Base-by-base conservation (phyloP, 2,888 invertebrate genomes). In the Lasioglossum malachurum region DNA sequence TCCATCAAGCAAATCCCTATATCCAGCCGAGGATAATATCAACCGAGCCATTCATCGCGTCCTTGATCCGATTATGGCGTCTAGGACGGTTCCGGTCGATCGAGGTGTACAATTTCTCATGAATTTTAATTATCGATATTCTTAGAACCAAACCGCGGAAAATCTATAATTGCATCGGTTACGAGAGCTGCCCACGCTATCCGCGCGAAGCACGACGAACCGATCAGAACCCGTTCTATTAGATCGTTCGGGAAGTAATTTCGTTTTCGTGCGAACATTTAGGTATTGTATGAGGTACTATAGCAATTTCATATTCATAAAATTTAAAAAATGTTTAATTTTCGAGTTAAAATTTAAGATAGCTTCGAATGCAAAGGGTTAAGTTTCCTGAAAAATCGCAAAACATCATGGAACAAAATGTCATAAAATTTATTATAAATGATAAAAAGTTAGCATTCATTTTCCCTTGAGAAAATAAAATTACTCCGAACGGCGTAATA, bases 71-170 rank as follows among this genome's bases (percentile, higher is more conserved):
- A 38, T 71, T 71, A 71, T 14, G 41, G 14, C 23, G 71, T 71
- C 71, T 71, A n/a, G n/a, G 14, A n/a, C n/a, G 71, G 38, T 41
- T n/a, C 46, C 27, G 27, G 38, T 41, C 57, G 41, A 57, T 27
- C 41, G 60, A 38, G 60, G n/a, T 19, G 27, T 74, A 31, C 74
- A 31, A 46, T 49, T 60, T 75, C 71, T 71, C 71, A 41, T 71
- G 41, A 71, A 41, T 71, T 71, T 75, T 75, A 75, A 71, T 41
- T 71, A 44, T 71, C 41, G 14, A 71, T 71, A 41, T 71, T 69
- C 38, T 69, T 69, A 69, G 69, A 69, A 38, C 38, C 38, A 23
- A 38, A 69, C 23, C 35, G 23, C 38, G 4, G 35, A 35, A 23
- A 35, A 69, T 38, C 38, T 69, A 38, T 38, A 23, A 38, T 35